Percentiles rank a stretch among this genome's conserved stretches.
These are phyloP conservation scores for Nematostella vectensis DNA, from an alignment of 92 coral and sea anemone genomes.

Conservation along the genomic window DNA sequence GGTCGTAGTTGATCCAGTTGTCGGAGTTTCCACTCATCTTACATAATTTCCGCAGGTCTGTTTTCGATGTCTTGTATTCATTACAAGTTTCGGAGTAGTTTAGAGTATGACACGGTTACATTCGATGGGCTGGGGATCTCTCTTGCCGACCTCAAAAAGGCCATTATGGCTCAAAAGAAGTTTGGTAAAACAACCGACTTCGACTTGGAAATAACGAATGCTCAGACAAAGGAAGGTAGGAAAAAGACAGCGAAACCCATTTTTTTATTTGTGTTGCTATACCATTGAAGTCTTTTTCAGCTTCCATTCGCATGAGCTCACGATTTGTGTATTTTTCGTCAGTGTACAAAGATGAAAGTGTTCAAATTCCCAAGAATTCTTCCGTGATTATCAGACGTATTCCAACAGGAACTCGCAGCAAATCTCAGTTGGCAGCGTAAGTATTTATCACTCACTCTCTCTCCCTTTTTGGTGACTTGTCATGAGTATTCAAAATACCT, in stretches of 20 bases:
- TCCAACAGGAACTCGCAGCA: slow-evolving; percentile 80
- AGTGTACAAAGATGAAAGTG: slow-evolving; percentile 90
- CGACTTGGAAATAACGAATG: slow-evolving; percentile 94
- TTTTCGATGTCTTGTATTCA: slow-evolving; percentile 88
- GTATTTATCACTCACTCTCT: slow-evolving; percentile 12
- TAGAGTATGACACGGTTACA: slow-evolving; percentile 93
- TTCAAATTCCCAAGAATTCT: slow-evolving; percentile 92
- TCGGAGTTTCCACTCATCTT: too few relatives aligned
- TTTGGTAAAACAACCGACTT: slow-evolving; percentile 83
- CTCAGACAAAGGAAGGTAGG: slow-evolving; percentile 95
- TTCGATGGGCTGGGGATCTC: slow-evolving; percentile 96
- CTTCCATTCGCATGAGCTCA: slow-evolving; percentile 1
- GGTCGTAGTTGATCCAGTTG: too few relatives aligned
- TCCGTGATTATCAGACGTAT: slow-evolving; percentile 93
- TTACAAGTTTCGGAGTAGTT: slow-evolving; percentile 92
- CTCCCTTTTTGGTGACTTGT: background rate
- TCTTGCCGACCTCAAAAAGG: slow-evolving; percentile 83
- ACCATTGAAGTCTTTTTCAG: slow-evolving; percentile 8
- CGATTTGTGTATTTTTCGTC: background rate
- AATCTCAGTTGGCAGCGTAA: slow-evolving; percentile 96
- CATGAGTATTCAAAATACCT: background rate
- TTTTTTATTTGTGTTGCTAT: slow-evolving; percentile 2
- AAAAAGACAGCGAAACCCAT: background rate
- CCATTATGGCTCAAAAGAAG: slow-evolving; percentile 93
- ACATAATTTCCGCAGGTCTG: background rate